These are phyloP conservation scores for Actinemys pallida DNA, from an alignment of 2,113 vertebrate genomes.

Conservation along the genomic window DNA sequence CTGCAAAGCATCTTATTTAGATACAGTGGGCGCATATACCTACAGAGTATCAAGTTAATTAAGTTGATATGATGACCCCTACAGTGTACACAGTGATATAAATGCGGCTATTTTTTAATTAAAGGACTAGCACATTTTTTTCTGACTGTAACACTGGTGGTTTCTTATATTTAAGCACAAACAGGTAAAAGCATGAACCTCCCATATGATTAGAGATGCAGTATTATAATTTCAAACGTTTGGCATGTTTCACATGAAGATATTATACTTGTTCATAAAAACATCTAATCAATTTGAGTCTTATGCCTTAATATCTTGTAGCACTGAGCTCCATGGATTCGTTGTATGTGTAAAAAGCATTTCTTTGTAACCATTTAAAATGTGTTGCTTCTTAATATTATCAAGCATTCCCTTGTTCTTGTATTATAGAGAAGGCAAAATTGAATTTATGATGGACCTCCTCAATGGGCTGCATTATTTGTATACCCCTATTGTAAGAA, in stretches of 20 bases:
- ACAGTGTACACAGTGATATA: background rate
- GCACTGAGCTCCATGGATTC: background rate
- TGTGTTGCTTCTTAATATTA: background rate
- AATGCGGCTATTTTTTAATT: background rate
- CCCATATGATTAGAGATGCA: background rate
- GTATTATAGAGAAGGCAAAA: background rate
- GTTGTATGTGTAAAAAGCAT: background rate
- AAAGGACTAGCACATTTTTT: background rate
- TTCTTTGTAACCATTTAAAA: background rate
- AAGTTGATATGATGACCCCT: background rate
- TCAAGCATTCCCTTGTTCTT: background rate
- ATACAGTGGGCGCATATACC: background rate
- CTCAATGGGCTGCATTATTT: background rate
- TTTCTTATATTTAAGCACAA: background rate
- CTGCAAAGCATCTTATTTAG: background rate
- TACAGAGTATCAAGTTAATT: background rate
- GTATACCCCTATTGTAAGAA: background rate
- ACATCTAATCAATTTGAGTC: background rate
- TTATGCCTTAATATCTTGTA: background rate
- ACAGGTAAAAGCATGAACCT: background rate
- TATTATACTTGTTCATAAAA: background rate
- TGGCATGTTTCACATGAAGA: background rate
- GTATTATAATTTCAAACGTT: background rate
- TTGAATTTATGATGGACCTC: background rate
- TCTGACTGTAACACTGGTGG: background rate